Conservation (phyloP, 2,113 vertebrate genomes). For the Thamnaconus septentrionalis region DNA sequence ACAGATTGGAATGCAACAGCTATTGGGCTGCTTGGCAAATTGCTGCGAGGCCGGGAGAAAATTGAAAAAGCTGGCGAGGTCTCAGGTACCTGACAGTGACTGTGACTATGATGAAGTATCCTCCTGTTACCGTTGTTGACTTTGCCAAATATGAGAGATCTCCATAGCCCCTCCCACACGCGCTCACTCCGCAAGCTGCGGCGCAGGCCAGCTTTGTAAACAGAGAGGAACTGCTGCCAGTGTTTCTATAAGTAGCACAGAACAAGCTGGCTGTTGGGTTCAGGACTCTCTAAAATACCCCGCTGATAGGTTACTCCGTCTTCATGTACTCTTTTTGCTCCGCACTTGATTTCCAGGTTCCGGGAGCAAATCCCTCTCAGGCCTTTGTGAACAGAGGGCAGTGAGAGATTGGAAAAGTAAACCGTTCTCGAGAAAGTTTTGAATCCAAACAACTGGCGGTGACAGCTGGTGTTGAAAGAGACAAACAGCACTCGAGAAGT, state of each 20-base stretch:
- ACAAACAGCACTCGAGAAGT: no score
- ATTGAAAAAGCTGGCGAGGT: constrained; percentile 75
- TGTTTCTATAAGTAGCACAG: constrained; percentile 57
- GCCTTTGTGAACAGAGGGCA: constrained; percentile 16
- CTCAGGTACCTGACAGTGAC: constrained; percentile 72
- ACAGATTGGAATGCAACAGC: constrained; percentile 66
- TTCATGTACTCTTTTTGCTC: constrained; percentile 55
- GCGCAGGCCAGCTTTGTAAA: constrained; percentile 57
- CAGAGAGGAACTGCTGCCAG: constrained; percentile 51
- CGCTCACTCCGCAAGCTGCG: constrained; percentile 28
- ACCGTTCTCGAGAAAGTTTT: constrained; percentile 24
- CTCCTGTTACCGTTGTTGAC: constrained; percentile 70
- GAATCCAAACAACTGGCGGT: constrained; percentile 33
- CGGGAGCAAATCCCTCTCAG: constrained; percentile 8
- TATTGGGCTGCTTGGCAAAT: constrained; percentile 65
- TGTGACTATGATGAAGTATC: constrained; percentile 75
- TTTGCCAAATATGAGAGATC: constrained; percentile 73
- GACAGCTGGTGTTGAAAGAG: constrained; percentile 28
- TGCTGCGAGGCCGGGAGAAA: constrained; percentile 65
- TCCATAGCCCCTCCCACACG: constrained; percentile 48
- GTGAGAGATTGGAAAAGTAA: constrained; percentile 22
- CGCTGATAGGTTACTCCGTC: constrained; percentile 52
- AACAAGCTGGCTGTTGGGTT: constrained; percentile 54
- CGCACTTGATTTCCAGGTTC: constrained; percentile 43
- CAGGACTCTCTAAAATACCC: constrained; percentile 44